phyloP scores from a whole-genome alignment of 2,113 vertebrate species.

The Anoura caudifer region DNA sequence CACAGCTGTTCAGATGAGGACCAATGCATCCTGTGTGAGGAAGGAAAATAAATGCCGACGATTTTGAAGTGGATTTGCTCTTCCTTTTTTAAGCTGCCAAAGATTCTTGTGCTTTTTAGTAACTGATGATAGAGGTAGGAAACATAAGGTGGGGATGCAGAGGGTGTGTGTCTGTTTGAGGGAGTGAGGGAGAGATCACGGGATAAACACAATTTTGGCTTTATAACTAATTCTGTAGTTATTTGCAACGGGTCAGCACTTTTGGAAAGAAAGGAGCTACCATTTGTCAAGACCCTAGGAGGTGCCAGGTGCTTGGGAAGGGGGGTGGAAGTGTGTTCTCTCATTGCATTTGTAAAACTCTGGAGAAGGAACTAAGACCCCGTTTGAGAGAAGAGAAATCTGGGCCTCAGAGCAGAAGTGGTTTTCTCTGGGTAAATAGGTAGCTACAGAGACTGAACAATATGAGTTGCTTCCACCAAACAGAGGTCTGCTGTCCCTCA shows the following conservation, averaged over 20 bases:
- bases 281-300: background rate
- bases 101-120: background rate
- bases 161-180: too few species aligned
- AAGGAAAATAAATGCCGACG: background rate
- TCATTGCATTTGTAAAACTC: background rate
- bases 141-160: background rate
- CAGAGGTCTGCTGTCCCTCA: background rate
- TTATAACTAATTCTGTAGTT: background rate
- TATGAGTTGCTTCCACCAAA: background rate
- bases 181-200: background rate
- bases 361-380: background rate
- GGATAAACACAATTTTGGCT: background rate
- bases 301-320: background rate
- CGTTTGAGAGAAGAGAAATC: background rate
- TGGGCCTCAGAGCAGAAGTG: background rate
- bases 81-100: background rate
- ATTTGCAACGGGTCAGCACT: background rate
- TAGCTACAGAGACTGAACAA: background rate
- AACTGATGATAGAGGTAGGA: background rate
- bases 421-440: background rate
- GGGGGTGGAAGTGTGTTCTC: background rate
- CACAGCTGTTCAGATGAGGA: background rate
- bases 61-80: background rate
- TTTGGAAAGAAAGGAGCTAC: background rate
- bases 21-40: background rate